These are phyloP conservation scores for Exephanes ischioxanthus DNA, from an alignment of 2,888 invertebrate species.

Conservation along the genomic window DNA sequence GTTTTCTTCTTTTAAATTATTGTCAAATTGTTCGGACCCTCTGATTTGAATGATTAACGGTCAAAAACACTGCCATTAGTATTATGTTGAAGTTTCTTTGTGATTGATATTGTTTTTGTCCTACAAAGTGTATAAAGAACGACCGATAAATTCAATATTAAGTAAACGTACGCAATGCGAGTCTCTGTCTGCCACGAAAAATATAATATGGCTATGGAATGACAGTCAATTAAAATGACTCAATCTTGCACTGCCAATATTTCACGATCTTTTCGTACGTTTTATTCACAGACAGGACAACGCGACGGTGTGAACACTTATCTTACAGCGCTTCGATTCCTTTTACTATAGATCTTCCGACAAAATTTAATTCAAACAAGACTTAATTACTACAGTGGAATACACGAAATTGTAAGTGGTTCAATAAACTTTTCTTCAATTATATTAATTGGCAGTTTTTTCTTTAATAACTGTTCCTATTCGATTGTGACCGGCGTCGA, in stretches of 20 bases:
- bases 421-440: conserved; percentile 63
- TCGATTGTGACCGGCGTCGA: not conserved
- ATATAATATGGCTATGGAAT: not conserved
- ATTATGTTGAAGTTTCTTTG: conserved; percentile 51
- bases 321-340: conserved; percentile 29
- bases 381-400: conserved; percentile 24
- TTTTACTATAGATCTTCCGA: conserved; percentile 49
- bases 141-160: conserved; percentile 20
- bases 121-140: conserved; percentile 26
- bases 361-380: conserved; percentile 18
- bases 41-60: conserved; percentile 23
- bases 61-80: conserved; percentile 65
- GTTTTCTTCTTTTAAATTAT: conserved; percentile 44
- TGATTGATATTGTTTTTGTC: conserved; percentile 37
- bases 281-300: not conserved
- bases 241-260: conserved; percentile 39
- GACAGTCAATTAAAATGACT: conserved; percentile 35
- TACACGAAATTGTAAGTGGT: conserved; percentile 38
- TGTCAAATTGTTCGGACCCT: conserved; percentile 17
- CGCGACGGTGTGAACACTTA: not conserved
- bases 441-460: conserved; percentile 15
- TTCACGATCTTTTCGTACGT: conserved; percentile 4
- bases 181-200: conserved; percentile 5
- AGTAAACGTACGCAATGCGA: not conserved
- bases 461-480: not conserved